Percentiles rank a stretch among this genome's conserved stretches.
Conservation (phyloP, 2,113 vertebrate species). For the Salvator merianae region DNA sequence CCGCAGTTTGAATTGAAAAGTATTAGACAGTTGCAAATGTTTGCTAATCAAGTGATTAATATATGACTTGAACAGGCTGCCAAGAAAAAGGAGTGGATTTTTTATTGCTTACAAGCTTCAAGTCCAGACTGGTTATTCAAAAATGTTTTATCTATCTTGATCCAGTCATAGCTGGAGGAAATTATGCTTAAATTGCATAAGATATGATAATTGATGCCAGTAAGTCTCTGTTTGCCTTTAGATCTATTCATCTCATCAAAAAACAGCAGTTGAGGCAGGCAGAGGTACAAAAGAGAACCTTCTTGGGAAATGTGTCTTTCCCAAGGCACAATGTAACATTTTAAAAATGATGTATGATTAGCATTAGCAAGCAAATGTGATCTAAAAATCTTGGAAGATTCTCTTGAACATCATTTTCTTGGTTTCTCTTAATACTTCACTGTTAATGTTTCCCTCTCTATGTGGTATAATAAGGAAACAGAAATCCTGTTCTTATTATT, state of each 20-base stretch:
- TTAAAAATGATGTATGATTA: background rate
- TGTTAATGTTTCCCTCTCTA: background rate
- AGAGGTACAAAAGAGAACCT: background rate
- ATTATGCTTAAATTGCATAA: background rate
- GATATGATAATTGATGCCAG: slow-evolving; percentile 21
- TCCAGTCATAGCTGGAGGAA: slow-evolving; percentile 32
- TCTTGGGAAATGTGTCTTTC: background rate
- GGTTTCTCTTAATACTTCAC: background rate
- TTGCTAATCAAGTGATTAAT: slow-evolving; percentile 22
- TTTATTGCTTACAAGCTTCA: background rate
- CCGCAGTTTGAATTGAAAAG: background rate
- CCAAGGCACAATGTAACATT: background rate
- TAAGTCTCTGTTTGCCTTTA: slow-evolving; percentile 30
- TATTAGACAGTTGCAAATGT: background rate
- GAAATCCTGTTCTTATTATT: background rate
- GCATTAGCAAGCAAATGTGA: background rate
- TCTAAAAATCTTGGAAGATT: background rate
- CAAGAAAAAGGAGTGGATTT: slow-evolving; percentile 22
- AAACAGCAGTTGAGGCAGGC: background rate
- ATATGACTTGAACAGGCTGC: slow-evolving; percentile 4
- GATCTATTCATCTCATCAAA: slow-evolving; percentile 5
- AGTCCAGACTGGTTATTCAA: slow-evolving; percentile 31
- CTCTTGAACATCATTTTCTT: background rate
- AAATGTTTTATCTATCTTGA: slow-evolving; percentile 9
- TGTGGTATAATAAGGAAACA: background rate